phyloP scores from a whole-genome alignment of 2,888 invertebrate species.

The Diplolepis rosae region DNA sequence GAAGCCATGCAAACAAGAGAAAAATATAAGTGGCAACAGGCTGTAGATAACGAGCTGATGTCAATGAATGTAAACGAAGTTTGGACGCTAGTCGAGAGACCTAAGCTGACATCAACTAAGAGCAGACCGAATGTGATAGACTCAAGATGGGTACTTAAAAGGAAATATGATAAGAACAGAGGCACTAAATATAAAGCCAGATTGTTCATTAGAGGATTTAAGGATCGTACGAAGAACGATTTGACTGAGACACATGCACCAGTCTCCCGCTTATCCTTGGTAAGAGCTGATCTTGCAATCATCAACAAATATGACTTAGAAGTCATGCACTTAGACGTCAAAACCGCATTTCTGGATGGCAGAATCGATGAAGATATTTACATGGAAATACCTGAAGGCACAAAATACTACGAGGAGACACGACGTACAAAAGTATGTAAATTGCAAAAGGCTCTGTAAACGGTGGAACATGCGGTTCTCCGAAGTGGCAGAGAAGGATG shows the following conservation, averaged over 20 bases:
- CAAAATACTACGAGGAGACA: too few species aligned
- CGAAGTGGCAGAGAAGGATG: too few species aligned
- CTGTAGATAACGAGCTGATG: constrained; percentile 33
- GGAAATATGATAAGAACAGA: background rate
- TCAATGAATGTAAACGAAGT: constrained; percentile 30
- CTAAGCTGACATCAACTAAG: background rate
- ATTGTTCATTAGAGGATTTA: constrained; percentile 40
- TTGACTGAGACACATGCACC: constrained; percentile 41
- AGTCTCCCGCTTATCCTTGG: constrained; percentile 37
- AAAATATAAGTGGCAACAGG: constrained; percentile 39
- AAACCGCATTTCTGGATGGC: too few species aligned
- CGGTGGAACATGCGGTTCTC: too few species aligned
- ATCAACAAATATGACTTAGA: constrained; percentile 33
- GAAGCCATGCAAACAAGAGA: constrained; percentile 40
- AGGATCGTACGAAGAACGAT: constrained; percentile 37
- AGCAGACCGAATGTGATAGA: too few species aligned
- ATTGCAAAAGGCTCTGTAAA: too few species aligned
- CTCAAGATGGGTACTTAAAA: background rate
- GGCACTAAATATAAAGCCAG: constrained; percentile 34
- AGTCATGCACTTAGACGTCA: too few species aligned
- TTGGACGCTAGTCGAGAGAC: constrained; percentile 1
- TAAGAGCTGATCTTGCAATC: constrained; percentile 34
- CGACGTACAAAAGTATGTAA: too few species aligned
- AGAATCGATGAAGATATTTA: too few species aligned
- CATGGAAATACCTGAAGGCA: too few species aligned